Percentiles rank a stretch among this genome's conserved stretches.
Conservation (phyloP, 2,797 vertebrate genomes). For the Odontamblyopus lacepedii region DNA sequence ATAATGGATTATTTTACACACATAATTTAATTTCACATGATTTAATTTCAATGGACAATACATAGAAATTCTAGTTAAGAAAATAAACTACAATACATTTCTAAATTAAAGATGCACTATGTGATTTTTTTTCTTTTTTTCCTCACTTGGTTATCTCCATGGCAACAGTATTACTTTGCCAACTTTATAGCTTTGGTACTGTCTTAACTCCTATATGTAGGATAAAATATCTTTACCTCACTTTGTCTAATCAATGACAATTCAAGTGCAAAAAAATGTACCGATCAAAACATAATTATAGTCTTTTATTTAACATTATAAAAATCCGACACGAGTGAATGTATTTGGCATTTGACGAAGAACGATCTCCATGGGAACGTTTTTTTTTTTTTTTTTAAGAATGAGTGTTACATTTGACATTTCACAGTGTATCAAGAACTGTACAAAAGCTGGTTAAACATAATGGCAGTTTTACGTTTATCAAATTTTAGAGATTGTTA, state of each 20-base stretch:
- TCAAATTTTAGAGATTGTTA: conserved; percentile 24
- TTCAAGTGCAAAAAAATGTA: conserved; percentile 1
- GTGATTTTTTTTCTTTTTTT: no score
- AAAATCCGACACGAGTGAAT: conserved; percentile 41
- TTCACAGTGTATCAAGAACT: conserved; percentile 76
- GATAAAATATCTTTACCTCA: not conserved
- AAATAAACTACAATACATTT: no score
- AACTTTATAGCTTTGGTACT: no score
- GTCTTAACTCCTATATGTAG: not conserved
- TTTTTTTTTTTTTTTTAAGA: not conserved
- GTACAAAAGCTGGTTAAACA: conserved; percentile 67
- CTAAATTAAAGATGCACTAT: no score
- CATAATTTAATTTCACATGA: no score
- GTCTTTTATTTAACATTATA: conserved; percentile 57
- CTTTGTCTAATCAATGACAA: not conserved
- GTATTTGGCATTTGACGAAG: conserved; percentile 30
- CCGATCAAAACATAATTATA: conserved; percentile 36
- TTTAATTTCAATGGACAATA: not conserved
- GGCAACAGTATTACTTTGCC: no score
- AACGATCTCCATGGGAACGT: conserved; percentile 52
- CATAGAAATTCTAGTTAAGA: not conserved
- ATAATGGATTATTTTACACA: no score
- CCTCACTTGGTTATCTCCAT: no score
- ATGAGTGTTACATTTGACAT: conserved; percentile 26
- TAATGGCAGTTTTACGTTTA: conserved; percentile 25